These are phyloP conservation scores for Spea bombifrons DNA, from an alignment of 2,113 vertebrate genomes.

Conservation along the genomic window DNA sequence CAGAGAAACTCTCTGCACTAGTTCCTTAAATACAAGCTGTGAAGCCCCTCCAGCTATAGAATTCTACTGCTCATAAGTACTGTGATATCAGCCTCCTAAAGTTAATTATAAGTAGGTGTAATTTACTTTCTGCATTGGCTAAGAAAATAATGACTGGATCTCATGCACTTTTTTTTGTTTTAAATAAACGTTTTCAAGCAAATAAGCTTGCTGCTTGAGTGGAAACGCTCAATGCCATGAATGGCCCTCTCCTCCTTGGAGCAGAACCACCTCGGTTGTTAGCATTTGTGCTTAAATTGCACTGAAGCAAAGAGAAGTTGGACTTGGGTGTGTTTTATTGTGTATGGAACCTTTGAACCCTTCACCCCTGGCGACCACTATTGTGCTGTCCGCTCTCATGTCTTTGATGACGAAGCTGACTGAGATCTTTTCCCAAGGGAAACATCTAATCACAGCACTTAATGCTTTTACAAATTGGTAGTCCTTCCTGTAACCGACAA, in stretches of 20 bases:
- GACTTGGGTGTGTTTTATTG: background rate
- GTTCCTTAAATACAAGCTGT: too few species aligned
- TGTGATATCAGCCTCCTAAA: too few species aligned
- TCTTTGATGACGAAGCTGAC: conserved; percentile 10
- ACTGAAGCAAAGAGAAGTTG: background rate
- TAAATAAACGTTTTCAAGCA: too few species aligned
- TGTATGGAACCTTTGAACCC: conserved; percentile 27
- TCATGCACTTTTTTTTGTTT: too few species aligned
- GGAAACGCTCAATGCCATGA: background rate
- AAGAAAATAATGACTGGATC: too few species aligned
- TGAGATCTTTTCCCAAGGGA: conserved; percentile 1
- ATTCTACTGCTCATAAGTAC: too few species aligned
- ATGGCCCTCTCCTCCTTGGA: background rate
- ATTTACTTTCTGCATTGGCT: too few species aligned
- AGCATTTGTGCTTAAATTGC: background rate
- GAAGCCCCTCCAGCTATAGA: too few species aligned
- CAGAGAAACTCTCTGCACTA: too few species aligned
- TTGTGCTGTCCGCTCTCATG: background rate
- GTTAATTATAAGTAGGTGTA: too few species aligned
- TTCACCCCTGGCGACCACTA: background rate
- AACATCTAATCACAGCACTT: background rate
- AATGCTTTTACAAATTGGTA: conserved; percentile 7
- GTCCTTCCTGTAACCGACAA: background rate
- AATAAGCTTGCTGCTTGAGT: too few species aligned
- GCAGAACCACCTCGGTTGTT: background rate